A percentile compares a stretch with the other conserved stretches of the same genome.
Evolutionary conservation across 2,888 invertebrate genomes (phyloP).

Genomic region (Cerceris rybyensis): DNA sequence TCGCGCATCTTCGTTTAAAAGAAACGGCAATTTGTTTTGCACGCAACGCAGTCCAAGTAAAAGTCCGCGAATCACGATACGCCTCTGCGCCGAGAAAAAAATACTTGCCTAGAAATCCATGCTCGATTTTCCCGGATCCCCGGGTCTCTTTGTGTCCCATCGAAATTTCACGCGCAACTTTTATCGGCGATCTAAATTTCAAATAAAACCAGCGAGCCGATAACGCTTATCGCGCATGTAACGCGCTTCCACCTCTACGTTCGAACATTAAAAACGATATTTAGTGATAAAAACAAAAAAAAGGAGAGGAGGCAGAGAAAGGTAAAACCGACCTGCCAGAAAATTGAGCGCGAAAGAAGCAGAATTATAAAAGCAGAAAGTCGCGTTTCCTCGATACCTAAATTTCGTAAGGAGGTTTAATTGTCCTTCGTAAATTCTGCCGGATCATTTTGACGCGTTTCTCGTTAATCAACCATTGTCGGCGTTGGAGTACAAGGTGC

Average conservation of each 20-base stretch:
- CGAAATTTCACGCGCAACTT: background rate
- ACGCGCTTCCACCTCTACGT: background rate
- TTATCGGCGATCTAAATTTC: constrained; percentile 3
- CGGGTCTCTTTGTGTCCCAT: background rate
- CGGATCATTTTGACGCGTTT: constrained; percentile 26
- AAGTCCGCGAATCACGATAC: no score
- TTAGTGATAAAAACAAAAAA: background rate
- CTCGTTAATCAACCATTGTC: background rate
- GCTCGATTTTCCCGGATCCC: background rate
- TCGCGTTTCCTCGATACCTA: no score
- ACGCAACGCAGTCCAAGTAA: background rate
- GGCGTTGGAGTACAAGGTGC: background rate
- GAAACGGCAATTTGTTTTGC: background rate
- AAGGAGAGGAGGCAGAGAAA: background rate
- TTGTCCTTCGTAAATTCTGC: constrained; percentile 29
- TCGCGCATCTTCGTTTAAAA: no score
- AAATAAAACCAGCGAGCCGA: constrained; percentile 7
- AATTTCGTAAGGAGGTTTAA: constrained; percentile 22
- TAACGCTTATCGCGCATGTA: background rate
- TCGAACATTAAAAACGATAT: background rate
- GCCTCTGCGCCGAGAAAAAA: background rate
- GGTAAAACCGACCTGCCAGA: background rate
- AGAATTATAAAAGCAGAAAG: no score
- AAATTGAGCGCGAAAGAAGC: no score
- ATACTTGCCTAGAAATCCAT: background rate